Conservation (phyloP, 2,888 invertebrate species). For the Merodon equestris region DNA sequence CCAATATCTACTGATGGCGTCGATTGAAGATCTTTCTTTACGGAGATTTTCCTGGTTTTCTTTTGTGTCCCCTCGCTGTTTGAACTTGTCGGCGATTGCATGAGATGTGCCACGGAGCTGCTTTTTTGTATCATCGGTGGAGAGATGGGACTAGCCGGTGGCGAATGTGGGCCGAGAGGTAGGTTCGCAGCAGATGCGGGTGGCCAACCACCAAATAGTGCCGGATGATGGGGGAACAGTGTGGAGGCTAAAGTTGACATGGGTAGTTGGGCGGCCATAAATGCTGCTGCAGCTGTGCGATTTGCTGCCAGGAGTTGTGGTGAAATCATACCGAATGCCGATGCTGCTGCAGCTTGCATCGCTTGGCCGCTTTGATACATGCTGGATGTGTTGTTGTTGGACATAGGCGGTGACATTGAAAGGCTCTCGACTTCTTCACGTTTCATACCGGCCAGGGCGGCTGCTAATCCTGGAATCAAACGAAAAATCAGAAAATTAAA, state of each 20-base stretch:
- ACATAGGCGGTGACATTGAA: constrained; percentile 77
- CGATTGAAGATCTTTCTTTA: constrained; percentile 77
- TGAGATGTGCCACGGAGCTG: constrained; percentile 47
- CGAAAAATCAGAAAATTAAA: constrained; percentile 35
- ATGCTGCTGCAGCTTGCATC: constrained; percentile 76
- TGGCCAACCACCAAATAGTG: constrained; percentile 76
- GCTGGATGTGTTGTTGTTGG: constrained; percentile 74
- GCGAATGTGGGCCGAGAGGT: constrained; percentile 73
- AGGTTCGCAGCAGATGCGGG: constrained; percentile 69
- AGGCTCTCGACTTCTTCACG: constrained; percentile 77
- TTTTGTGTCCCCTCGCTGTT: constrained; percentile 69
- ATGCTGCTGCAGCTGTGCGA: constrained; percentile 77
- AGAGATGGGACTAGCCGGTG: constrained; percentile 77
- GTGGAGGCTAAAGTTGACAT: constrained; percentile 77
- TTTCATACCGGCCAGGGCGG: constrained; percentile 78
- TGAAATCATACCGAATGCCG: constrained; percentile 78
- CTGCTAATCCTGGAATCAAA: constrained; percentile 75
- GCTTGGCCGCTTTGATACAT: constrained; percentile 76
- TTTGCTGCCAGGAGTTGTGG: constrained; percentile 77
- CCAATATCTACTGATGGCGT: constrained; percentile 73
- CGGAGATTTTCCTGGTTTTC: constrained; percentile 75
- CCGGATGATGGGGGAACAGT: constrained; percentile 78
- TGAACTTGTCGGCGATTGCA: constrained; percentile 64
- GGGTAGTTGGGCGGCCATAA: constrained; percentile 77
- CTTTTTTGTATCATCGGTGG: constrained; percentile 70